Base-by-base conservation (phyloP, 1,140 invertebrate species). In the Cydia splendana region DNA sequence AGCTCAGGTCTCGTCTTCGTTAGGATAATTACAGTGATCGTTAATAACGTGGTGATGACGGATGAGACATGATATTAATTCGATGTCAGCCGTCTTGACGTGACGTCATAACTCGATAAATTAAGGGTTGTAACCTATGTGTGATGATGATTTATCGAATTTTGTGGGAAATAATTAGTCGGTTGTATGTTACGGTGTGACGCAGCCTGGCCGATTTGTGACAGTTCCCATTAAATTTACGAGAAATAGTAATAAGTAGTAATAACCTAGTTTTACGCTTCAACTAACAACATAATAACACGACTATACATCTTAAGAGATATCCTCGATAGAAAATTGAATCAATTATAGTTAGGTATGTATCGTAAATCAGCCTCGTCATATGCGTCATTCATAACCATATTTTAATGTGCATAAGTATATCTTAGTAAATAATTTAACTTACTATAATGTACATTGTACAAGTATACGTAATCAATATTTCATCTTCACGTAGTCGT, bases 11-110 rank as follows among this genome's bases (percentile, higher is more conserved):
- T 75, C 85, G 79, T 85, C 84, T 89, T 85, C 77, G 78, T 74
- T 75, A 80, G 82, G 83, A 88, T 90, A 88, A 90, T 91, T 90
- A 90, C 85, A 79, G 75, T 75, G 79, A 84, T 84, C 88, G 90
- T 91, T 91, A 89, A 91, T 90, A 90, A 88, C 88, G 76, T 75
- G 77, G 76, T 81, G 87, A 85, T 84, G 84, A 82, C 85, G 84
- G 84, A 84, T 84, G 80, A 84, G 81, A 85, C 78, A 77, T 76
- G 79, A 80, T 84, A 89, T 88, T 90, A 89, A 87, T 89, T 81
- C 80, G 79, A 84, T 75, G 84, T 83, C 87, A 87, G 69, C 76
- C 81, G 76, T 57, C 81, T 75, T 79, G 81, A 82, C 82, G 79
- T 80, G 71, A 81, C 76, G 76, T 78, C 78, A 79, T 84, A 81